These are phyloP conservation scores for Sarcophaga subvicina DNA, from an alignment of 2,888 invertebrate genomes.

Conservation along the genomic window DNA sequence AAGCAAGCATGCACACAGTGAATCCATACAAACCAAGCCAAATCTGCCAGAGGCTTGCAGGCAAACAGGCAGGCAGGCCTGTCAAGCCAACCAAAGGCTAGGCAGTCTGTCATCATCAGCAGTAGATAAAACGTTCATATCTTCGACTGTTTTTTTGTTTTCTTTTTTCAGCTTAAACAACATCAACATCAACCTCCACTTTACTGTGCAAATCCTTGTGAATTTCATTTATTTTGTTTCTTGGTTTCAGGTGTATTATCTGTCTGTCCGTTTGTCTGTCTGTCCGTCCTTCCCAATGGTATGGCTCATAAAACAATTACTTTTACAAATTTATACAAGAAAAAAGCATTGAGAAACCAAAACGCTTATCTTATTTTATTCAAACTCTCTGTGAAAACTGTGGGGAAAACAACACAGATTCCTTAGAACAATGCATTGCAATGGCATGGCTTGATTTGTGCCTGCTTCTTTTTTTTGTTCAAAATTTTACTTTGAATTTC, in stretches of 20 bases:
- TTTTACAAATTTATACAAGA: slow-evolving; percentile 80
- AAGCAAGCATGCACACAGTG: neutral
- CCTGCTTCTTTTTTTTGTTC: slow-evolving; percentile 16
- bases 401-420: slow-evolving; percentile 15
- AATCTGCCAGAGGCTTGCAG: too few species aligned
- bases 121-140: slow-evolving; percentile 53
- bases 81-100: slow-evolving; percentile 22
- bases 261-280: slow-evolving; percentile 2
- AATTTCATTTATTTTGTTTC: slow-evolving; percentile 7
- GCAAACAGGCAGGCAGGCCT: neutral
- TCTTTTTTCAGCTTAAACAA: neutral
- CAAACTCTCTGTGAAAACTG: slow-evolving; percentile 2
- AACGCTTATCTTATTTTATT: slow-evolving; percentile 53
- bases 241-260: slow-evolving; percentile 48
- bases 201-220: slow-evolving; percentile 45
- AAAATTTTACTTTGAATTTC: slow-evolving; percentile 66
- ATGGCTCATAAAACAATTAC: slow-evolving; percentile 75
- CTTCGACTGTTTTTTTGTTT: neutral
- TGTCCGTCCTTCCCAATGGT: neutral
- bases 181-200: neutral
- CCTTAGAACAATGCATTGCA: slow-evolving; percentile 61
- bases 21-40: neutral
- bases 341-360: slow-evolving; percentile 64
- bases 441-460: slow-evolving; percentile 42
- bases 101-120: slow-evolving; percentile 43